Percentiles rank a stretch among this genome's conserved stretches.
Evolutionary conservation across 2,888 invertebrate species (phyloP).

Genomic region (Aphelenchoides bicaudatus): DNA sequence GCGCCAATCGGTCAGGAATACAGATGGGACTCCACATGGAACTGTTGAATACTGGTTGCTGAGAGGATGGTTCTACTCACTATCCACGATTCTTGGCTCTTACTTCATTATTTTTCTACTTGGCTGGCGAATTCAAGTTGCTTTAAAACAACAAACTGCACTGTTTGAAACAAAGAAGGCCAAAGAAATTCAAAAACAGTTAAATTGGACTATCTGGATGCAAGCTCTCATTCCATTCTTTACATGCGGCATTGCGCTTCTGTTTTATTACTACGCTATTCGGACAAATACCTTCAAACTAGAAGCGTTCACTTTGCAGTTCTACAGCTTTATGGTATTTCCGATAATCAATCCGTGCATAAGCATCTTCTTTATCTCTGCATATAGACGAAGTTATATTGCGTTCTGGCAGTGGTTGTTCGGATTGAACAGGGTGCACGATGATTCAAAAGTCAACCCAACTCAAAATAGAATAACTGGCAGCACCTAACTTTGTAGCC

Average conservation of each 20-base stretch:
- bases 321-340: conserved; percentile 9
- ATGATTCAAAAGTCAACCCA: no score
- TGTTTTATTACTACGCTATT: no score
- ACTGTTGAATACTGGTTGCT: background rate
- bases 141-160: background rate
- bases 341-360: conserved; percentile 5
- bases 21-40: no score
- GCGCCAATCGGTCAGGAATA: background rate
- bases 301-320: no score
- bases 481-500: no score
- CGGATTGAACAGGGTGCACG: no score
- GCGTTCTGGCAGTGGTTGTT: background rate
- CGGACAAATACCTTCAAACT: no score
- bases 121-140: conserved; percentile 4
- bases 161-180: conserved; percentile 2
- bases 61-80: conserved; percentile 3
- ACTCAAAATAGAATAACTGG: no score
- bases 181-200: background rate
- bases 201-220: background rate
- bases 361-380: background rate
- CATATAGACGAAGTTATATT: background rate
- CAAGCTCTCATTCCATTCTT: no score
- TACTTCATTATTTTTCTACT: background rate
- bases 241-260: no score
- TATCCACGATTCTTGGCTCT: background rate